Evolutionary conservation across 2,888 invertebrate species (phyloP), one percentile per base, ranked within the genome.

Genomic region (Aleiodes leptofemur): DNA sequence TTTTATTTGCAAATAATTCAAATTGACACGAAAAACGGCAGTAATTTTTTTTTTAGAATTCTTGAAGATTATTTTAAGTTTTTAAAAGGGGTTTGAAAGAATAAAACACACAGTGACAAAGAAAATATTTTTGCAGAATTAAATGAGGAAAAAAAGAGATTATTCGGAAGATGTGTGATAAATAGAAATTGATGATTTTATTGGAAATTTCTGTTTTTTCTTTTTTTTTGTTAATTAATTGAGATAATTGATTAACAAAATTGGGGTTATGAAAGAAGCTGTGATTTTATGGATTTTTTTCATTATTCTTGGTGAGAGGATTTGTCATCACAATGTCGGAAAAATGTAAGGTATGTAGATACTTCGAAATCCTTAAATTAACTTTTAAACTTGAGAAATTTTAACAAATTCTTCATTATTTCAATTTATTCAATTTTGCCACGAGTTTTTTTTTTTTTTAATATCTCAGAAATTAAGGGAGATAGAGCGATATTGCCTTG

Each of bases 261-360:
- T 5, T 29, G 23, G 29, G 66, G 66, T 50, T 66, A 66, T 66
- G 66, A 66, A 66, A 43, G 5, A 13, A 13, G 13, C 5, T 13
- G 9, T n/a, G n/a, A 73, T 81, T 80, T 73, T 81, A 76, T 78
- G 16, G 38, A 84, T 84, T 83, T 83, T 81, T 83, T 74, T 78
- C 77, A 76, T 71, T 72, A 59, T 82, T 83, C 79, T 80, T 80
- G 72, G 50, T n/a, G 69, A 34, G 55, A 38, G 31, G 2, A 31
- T 14, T 55, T 56, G 13, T 71, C 73, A 78, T 68, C 81, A 82
- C 73, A 74, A 88, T 88, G 88, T 86, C 86, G 80, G 86, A 86
- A 76, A 88, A 85, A 80, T 88, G 88, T 82, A 87, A 87, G 85
- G 88, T 87, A 79, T 55, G 86, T 81, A 74, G n/a, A 48, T 16